A percentile compares a stretch with the other conserved stretches of the same genome.
Conservation (phyloP, 2,888 invertebrate species). For the Amaurobius ferox region DNA sequence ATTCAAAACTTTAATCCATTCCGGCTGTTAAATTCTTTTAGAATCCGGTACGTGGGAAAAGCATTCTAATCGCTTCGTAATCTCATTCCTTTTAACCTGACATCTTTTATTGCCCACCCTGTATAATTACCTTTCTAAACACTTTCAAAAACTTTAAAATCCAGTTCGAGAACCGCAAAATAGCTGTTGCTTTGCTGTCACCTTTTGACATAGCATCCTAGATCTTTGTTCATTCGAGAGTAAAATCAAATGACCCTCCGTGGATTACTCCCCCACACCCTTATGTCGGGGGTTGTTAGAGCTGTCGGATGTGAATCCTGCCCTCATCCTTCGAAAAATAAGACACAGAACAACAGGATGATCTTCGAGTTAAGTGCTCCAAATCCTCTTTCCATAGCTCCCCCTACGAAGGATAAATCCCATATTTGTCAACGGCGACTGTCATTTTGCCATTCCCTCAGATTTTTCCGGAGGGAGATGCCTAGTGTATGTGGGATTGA, state of each 20-base stretch:
- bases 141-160: background rate
- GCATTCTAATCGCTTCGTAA: too few species aligned
- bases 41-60: too few species aligned
- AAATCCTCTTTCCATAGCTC: constrained; percentile 25
- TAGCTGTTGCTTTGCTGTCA: background rate
- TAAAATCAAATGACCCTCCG: background rate
- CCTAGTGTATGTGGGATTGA: background rate
- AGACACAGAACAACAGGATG: constrained; percentile 31
- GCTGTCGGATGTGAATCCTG: background rate
- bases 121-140: background rate
- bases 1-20: too few species aligned
- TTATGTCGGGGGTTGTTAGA: background rate
- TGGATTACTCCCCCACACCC: background rate
- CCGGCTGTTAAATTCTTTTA: too few species aligned
- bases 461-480: background rate
- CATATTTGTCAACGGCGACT: constrained; percentile 51
- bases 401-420: constrained; percentile 37
- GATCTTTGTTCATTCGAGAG: background rate
- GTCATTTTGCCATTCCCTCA: constrained; percentile 19
- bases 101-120: background rate
- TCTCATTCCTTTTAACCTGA: too few species aligned
- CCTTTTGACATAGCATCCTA: background rate
- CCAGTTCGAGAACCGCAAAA: background rate
- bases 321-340: background rate
- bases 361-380: constrained; percentile 29